Percentiles rank a stretch among this genome's conserved stretches.
Conservation (phyloP, 2,888 invertebrate genomes). For the Monoplex corrugatus region DNA sequence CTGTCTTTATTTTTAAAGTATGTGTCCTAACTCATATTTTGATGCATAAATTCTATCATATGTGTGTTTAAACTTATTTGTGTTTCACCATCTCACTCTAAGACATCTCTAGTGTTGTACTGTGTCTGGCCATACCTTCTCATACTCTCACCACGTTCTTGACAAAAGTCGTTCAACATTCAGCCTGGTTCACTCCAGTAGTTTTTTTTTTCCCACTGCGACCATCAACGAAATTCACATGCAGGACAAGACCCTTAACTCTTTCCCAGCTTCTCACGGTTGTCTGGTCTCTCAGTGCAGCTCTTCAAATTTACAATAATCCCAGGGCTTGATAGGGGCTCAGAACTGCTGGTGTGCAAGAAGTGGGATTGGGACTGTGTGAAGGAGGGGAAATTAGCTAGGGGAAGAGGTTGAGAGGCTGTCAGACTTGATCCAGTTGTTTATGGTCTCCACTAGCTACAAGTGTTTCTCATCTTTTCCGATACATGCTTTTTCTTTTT, state of each 20-base stretch:
- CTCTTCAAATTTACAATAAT: background rate
- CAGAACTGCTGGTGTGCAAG: background rate
- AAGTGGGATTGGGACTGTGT: background rate
- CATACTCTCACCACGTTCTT: background rate
- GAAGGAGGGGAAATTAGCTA: constrained; percentile 24
- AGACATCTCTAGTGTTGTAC: no score
- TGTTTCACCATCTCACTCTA: no score
- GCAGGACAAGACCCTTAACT: constrained; percentile 29
- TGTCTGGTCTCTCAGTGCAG: background rate
- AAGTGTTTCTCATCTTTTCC: background rate
- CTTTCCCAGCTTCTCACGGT: constrained; percentile 15
- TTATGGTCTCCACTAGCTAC: background rate
- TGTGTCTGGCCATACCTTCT: background rate
- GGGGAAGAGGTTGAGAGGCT: constrained; percentile 15
- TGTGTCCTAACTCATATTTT: no score
- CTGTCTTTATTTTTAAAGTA: no score
- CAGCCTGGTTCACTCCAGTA: background rate
- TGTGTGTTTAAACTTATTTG: no score
- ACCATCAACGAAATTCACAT: no score
- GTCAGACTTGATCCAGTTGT: constrained; percentile 30
- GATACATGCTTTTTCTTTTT: no score
- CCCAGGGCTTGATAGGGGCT: background rate
- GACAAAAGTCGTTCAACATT: background rate
- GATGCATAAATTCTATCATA: no score
- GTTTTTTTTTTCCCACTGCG: no score